These are phyloP conservation scores for Colistium nudipinnis DNA, from an alignment of 2,113 vertebrate genomes.

Conservation along the genomic window DNA sequence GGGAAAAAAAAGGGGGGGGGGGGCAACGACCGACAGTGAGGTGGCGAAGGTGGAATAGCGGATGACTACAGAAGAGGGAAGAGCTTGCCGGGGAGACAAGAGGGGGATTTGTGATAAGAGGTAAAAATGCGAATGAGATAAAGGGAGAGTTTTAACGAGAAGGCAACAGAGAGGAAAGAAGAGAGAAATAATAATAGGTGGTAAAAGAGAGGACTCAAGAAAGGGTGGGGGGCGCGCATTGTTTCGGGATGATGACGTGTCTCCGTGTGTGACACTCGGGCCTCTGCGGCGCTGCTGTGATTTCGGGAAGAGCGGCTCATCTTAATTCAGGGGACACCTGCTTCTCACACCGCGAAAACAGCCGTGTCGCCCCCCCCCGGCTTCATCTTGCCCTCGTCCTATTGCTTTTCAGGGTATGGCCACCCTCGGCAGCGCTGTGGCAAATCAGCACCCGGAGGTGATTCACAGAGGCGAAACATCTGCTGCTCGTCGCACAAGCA, in stretches of 20 bases:
- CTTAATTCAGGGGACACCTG: conserved; percentile 49
- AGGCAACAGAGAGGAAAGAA: neutral
- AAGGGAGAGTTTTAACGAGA: conserved; percentile 15
- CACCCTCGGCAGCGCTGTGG: conserved; percentile 19
- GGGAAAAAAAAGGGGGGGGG: conserved; percentile 25
- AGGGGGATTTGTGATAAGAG: conserved; percentile 9
- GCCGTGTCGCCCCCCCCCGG: neutral
- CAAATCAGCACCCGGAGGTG: conserved; percentile 32
- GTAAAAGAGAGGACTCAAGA: conserved; percentile 15
- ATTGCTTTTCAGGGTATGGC: conserved; percentile 12
- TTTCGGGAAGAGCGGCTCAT: conserved; percentile 17
- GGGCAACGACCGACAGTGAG: conserved; percentile 32
- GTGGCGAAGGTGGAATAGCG: conserved; percentile 31
- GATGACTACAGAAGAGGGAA: conserved; percentile 31
- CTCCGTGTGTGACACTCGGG: conserved; percentile 11
- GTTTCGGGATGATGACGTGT: conserved; percentile 15
- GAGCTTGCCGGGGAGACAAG: conserved; percentile 6
- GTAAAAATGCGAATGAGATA: conserved; percentile 6
- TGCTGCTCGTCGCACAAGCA: conserved; percentile 1
- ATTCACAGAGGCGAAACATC: conserved; percentile 30
- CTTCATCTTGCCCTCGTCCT: conserved; percentile 1
- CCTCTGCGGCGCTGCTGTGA: conserved; percentile 26
- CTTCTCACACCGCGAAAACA: conserved; percentile 44
- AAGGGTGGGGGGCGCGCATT: neutral
- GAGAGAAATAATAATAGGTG: neutral